These are phyloP conservation scores for Meiosimyza decipiens DNA, from an alignment of 2,888 invertebrate species.

Conservation along the genomic window DNA sequence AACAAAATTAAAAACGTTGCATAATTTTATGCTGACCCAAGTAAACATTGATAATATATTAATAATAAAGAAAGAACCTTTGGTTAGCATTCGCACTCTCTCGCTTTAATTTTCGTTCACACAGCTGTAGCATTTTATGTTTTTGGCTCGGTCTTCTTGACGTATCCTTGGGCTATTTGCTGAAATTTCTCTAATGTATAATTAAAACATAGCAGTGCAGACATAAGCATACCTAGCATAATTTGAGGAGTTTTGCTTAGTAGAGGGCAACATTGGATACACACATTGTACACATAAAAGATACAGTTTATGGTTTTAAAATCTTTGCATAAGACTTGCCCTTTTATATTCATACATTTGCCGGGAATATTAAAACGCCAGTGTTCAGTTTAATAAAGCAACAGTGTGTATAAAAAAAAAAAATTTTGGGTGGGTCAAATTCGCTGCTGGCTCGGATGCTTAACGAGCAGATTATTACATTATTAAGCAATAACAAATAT, in stretches of 20 bases:
- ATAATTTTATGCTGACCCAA: constrained; percentile 51
- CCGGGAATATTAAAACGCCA: neutral
- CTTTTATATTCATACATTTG: neutral
- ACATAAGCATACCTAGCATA: constrained; percentile 8
- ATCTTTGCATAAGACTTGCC: constrained; percentile 34
- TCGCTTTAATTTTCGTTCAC: neutral
- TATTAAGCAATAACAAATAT: constrained; percentile 54
- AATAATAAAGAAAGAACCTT: constrained; percentile 47
- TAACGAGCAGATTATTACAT: constrained; percentile 46
- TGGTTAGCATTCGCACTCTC: neutral
- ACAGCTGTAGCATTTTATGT: neutral
- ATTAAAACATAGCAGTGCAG: constrained; percentile 33
- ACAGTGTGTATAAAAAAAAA: too few relatives aligned
- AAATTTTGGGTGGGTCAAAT: too few relatives aligned
- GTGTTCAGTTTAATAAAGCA: too few relatives aligned
- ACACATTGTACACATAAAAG: constrained; percentile 4
- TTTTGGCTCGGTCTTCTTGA: neutral
- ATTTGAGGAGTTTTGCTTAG: constrained; percentile 29
- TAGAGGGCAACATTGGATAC: neutral
- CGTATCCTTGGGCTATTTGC: constrained; percentile 51
- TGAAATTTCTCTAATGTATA: constrained; percentile 56
- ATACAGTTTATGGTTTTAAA: constrained; percentile 15
- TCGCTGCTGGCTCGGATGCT: neutral
- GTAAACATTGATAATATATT: constrained; percentile 62
- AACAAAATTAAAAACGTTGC: constrained; percentile 11